Base-by-base conservation (phyloP, 2,888 invertebrate species). In the Torymus tubicola region DNA sequence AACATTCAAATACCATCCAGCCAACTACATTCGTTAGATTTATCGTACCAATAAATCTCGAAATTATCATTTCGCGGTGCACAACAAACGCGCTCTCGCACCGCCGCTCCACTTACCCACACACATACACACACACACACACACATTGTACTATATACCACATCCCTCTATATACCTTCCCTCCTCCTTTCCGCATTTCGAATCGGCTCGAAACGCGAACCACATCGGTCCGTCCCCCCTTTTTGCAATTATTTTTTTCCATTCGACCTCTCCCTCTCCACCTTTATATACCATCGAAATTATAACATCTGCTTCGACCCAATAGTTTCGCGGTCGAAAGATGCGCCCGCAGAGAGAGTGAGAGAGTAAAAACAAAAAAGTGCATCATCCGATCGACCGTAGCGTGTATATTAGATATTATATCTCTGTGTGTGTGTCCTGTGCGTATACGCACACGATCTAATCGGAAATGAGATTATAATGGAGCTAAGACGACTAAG, bases 281-380 rank as follows among this genome's bases (percentile, higher is more conserved):
- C 67, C 85, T 85, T 86, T 87, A 87, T 86, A 74, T n/a, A n/a
- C 31, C 31, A 31, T 81, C 88, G 85, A 90, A 89, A 90, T 90
- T 89, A 90, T 89, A 90, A 89, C 89, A 89, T 89, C 88, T 86
- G 85, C 85, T 71, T 69, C 70, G 13, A 70, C 60, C 69, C 83
- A 83, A 85, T 84, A 83, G 83, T 85, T 84, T 84, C 82, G 71
- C 82, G 64, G 80, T 78, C 82, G 78, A 70, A 42, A 64, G 77
- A 78, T 65, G 74, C 77, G 76, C 76, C 71, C 78, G 78, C 79
- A 78, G 75, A 84, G 82, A 83, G 83, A 72, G 61, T 79, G 73
- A 82, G 77, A 74, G 80, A 84, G 64, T 63, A 42, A 73, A 83
- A 81, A 83, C n/a, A n/a, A n/a, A n/a, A n/a, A n/a, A n/a, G 78